A percentile compares a stretch with the other conserved stretches of the same genome.
Evolutionary conservation across 2,888 invertebrate species (phyloP).

Genomic region (Ecliptopera silaceata): DNA sequence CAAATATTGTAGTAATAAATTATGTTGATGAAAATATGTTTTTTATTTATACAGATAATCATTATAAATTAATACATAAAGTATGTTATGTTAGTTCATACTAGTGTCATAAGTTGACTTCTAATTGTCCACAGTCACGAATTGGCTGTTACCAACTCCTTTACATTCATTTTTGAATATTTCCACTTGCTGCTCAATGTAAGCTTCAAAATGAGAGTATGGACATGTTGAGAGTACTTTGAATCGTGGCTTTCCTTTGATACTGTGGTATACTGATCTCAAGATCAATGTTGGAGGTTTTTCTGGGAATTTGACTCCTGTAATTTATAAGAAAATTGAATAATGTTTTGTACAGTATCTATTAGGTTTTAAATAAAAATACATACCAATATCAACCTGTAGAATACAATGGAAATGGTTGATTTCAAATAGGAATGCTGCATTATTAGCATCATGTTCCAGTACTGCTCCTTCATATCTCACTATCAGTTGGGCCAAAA

Average conservation of each 20-base stretch:
- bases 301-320: constrained; percentile 80
- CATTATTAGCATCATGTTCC: constrained; percentile 75
- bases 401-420: constrained; percentile 85
- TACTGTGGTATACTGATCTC: constrained; percentile 82
- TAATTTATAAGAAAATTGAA: constrained; percentile 30
- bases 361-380: too few species aligned
- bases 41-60: constrained; percentile 1
- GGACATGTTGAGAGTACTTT: constrained; percentile 71
- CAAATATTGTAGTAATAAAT: constrained; percentile 25
- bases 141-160: constrained; percentile 53
- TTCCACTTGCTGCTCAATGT: constrained; percentile 75
- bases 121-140: constrained; percentile 58
- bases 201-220: constrained; percentile 73
- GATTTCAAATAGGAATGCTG: constrained; percentile 84
- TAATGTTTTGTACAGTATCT: too few species aligned
- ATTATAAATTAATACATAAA: not conserved
- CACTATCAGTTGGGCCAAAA: constrained; percentile 73
- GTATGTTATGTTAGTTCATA: too few species aligned
- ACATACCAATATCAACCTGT: constrained; percentile 78
- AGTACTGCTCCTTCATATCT: constrained; percentile 77
- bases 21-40: constrained; percentile 14
- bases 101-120: not conserved
- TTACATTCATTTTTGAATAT: constrained; percentile 76
- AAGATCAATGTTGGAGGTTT: constrained; percentile 79
- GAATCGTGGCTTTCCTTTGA: constrained; percentile 69